Evolutionary conservation across 2,113 vertebrate genomes (phyloP), one percentile per base, ranked within the genome.

Genomic region (Vulpes lagopus): DNA sequence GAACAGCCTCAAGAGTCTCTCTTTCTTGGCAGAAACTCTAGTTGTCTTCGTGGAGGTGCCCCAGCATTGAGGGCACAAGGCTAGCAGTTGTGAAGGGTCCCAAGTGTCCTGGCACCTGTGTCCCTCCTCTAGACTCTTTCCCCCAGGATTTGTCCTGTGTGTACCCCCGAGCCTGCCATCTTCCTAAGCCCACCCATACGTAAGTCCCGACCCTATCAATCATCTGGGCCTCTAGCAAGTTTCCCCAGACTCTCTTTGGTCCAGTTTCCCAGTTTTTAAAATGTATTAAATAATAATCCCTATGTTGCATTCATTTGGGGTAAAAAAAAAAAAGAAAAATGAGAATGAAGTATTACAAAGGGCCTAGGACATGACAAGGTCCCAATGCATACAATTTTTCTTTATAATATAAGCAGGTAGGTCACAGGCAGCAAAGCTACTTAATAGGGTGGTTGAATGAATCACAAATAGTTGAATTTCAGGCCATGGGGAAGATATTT

Each of bases 221-320:
- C 79, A 62, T 32, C 0, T 30, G 79, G 62, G 38, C 16, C 60
- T 81, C 76, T 60, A 3, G 19, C 19, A 55, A 86, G 14, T 78
- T 92, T 53, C 53, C 53, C 60, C 43, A 60, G 94, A 84, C 15
- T 22, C 38, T 35, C 8, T 9, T 1, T 89, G 67, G 30, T 38
- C 93, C n/a, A 62, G 25, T 76, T 88, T 93, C n/a, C 67, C 38
- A 73, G 17, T 53, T 96, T 96, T 55, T 81, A 60, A 94, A 57
- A 89, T 62, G 17, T 11, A 71, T n/a, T 25, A 7, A 51, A 60
- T 87, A 49, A 59, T 92, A 64, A 93, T 43, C 15, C 17, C 8
- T 60, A 3, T 89, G 35, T 90, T 3, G 22, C 3, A 59, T 73
- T 76, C 25, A 30, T 80, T 96, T 93, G 84, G 49, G 82, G 49